These are phyloP conservation scores for Aromia moschata DNA, from an alignment of 2,888 invertebrate species.

Conservation along the genomic window DNA sequence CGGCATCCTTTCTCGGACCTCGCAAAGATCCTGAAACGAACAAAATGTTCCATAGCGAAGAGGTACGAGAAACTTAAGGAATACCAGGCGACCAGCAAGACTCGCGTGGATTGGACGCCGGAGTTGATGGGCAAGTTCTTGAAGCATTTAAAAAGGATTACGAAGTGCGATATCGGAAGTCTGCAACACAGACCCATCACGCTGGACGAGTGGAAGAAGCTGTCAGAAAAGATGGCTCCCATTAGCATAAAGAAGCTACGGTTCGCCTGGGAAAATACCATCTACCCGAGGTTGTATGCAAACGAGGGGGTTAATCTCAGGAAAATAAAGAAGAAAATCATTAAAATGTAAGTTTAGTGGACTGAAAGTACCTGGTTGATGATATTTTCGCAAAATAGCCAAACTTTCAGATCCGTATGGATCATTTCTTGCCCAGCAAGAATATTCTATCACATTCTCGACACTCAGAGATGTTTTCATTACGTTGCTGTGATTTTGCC, in stretches of 20 bases:
- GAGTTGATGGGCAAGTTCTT: constrained; percentile 36
- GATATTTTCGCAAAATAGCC: too few relatives aligned
- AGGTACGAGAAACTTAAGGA: constrained; percentile 22
- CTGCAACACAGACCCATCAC: constrained; percentile 38
- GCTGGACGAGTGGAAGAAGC: constrained; percentile 36
- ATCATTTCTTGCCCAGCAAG: too few relatives aligned
- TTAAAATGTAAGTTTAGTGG: constrained; percentile 38
- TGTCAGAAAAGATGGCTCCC: constrained; percentile 41
- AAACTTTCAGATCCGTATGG: too few relatives aligned
- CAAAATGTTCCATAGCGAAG: constrained; percentile 28
- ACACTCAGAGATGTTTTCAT: too few relatives aligned
- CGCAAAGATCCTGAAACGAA: constrained; percentile 37
- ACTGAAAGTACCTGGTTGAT: too few relatives aligned
- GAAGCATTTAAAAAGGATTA: constrained; percentile 36
- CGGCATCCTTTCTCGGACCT: constrained; percentile 34
- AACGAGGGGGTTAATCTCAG: constrained; percentile 12
- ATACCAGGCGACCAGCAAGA: constrained; percentile 3
- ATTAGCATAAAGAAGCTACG: constrained; percentile 36
- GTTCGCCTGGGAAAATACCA: constrained; percentile 38
- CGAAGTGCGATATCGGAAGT: constrained; percentile 33
- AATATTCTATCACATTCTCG: too few relatives aligned
- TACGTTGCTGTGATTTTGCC: too few relatives aligned
- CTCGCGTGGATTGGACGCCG: constrained; percentile 35
- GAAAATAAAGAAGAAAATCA: constrained; percentile 31
- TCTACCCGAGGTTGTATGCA: constrained; percentile 45